Percentiles rank a stretch among this genome's conserved stretches.
Conservation (phyloP, 1,140 invertebrate genomes). For the Rhagoletis pomonella region DNA sequence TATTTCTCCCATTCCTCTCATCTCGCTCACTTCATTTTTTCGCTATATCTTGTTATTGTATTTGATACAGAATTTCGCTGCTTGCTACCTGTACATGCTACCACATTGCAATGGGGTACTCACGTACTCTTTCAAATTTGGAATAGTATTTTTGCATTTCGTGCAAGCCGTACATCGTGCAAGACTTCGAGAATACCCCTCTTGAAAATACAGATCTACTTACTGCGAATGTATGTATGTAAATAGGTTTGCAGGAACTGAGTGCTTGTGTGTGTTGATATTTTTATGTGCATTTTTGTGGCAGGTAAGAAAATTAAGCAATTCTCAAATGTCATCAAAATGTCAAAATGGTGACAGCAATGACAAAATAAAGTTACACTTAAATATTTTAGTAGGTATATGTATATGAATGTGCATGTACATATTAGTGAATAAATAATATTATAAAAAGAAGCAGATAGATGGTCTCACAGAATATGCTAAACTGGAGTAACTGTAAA, state of each 20-base stretch:
- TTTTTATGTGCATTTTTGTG: not conserved
- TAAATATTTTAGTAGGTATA: conserved; percentile 7
- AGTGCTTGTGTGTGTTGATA: not conserved
- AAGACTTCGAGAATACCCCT: too few species aligned
- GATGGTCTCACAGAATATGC: not conserved
- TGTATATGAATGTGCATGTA: not conserved
- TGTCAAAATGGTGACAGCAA: conserved; percentile 37
- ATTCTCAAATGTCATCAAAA: conserved; percentile 50
- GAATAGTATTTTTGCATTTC: too few species aligned
- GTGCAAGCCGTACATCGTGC: too few species aligned
- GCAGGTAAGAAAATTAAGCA: conserved; percentile 49
- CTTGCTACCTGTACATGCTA: too few species aligned
- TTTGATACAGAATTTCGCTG: too few species aligned
- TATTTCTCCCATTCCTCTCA: too few species aligned
- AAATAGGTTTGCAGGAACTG: too few species aligned
- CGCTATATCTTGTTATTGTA: not conserved
- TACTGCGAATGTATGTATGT: too few species aligned
- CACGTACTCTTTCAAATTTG: too few species aligned
- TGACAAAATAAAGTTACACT: conserved; percentile 36
- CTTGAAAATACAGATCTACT: too few species aligned
- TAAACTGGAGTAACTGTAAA: conserved; percentile 45
- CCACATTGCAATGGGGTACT: too few species aligned
- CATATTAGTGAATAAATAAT: not conserved
- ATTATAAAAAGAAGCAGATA: not conserved
- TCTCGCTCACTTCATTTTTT: too few species aligned